phyloP scores from a whole-genome alignment of 1,140 invertebrate genomes.

The Atta colombica region DNA sequence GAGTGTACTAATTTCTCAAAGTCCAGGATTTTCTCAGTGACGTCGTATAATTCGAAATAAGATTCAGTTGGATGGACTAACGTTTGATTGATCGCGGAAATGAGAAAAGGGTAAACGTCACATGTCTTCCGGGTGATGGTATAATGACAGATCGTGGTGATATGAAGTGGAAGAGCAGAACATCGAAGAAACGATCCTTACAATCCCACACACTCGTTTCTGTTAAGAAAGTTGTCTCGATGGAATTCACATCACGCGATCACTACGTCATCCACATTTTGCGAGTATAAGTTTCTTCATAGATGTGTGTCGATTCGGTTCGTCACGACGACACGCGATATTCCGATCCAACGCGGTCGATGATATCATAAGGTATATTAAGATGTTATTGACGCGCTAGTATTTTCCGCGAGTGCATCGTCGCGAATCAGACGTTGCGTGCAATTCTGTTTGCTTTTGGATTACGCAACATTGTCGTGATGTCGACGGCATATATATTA shows the following conservation, averaged over 20 bases:
- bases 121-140: background rate
- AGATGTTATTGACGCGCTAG: conserved; percentile 50
- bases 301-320: conserved; percentile 9
- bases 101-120: conserved; percentile 24
- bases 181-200: conserved; percentile 4
- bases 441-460: conserved; percentile 53
- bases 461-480: conserved; percentile 48
- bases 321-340: conserved; percentile 39
- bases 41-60: conserved; percentile 31
- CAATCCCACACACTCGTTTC: background rate
- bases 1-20: background rate
- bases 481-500: background rate
- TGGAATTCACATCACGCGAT: background rate
- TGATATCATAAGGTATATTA: conserved; percentile 62
- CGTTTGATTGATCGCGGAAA: conserved; percentile 34
- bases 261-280: conserved; percentile 17
- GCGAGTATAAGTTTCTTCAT: background rate
- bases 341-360: conserved; percentile 29
- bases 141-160: conserved; percentile 32
- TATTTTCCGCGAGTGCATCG: conserved; percentile 42
- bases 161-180: conserved; percentile 21
- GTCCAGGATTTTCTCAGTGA: background rate
- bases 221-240: conserved; percentile 37
- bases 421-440: conserved; percentile 39
- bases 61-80: conserved; percentile 28